Conservation (phyloP, 1,140 invertebrate genomes). For the Augochlora pura region DNA sequence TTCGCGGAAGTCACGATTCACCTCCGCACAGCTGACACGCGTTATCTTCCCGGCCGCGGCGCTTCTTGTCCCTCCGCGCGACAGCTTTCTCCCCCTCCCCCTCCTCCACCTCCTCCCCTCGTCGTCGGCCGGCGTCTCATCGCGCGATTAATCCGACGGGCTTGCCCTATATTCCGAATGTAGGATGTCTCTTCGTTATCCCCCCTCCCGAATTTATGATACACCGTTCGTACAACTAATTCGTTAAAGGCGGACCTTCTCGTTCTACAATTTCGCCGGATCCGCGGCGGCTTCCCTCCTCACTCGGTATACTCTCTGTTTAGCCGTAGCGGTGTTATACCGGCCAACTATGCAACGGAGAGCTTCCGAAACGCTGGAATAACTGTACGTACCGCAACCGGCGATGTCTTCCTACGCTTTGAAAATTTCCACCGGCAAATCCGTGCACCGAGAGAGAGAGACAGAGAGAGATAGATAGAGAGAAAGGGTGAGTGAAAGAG, state of each 20-base stretch:
- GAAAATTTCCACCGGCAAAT: background rate
- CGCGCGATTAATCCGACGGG: conserved; percentile 38
- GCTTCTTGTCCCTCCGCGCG: too few species aligned
- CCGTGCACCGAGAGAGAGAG: background rate
- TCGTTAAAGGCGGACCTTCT: background rate
- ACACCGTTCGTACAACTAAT: conserved; percentile 18
- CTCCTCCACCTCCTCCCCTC: too few species aligned
- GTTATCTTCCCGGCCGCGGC: conserved; percentile 5
- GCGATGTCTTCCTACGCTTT: background rate
- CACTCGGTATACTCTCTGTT: background rate
- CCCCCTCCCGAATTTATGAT: conserved; percentile 25
- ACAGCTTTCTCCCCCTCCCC: background rate
- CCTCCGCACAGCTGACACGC: conserved; percentile 30
- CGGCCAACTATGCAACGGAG: background rate
- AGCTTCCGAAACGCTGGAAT: background rate
- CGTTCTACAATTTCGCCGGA: background rate
- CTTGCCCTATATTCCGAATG: background rate
- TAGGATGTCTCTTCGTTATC: conserved; percentile 13
- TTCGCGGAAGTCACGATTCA: conserved; percentile 53
- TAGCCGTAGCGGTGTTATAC: background rate
- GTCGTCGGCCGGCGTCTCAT: background rate
- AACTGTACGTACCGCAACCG: background rate
- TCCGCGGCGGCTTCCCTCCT: background rate
- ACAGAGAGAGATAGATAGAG: too few species aligned
- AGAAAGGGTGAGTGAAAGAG: too few species aligned